Percentiles rank a stretch among this genome's conserved stretches.
These are phyloP conservation scores for Mesaphorura yosii DNA, from an alignment of 1,140 invertebrate genomes.

Conservation along the genomic window DNA sequence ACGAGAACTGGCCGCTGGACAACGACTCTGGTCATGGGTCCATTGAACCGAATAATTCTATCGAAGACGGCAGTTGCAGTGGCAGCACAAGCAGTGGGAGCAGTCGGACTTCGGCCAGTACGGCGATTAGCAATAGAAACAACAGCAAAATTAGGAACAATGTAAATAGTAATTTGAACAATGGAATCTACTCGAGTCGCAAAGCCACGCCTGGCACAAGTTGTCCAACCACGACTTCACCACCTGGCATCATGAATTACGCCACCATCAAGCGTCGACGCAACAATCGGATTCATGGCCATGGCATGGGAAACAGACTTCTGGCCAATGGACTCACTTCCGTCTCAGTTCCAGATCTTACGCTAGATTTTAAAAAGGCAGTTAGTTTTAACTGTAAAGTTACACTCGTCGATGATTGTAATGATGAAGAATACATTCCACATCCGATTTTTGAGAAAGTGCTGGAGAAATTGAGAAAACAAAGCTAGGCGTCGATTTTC, in stretches of 20 bases:
- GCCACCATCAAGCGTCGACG: conserved; percentile 13
- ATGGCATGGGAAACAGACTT: not conserved
- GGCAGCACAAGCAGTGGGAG: too few relatives aligned
- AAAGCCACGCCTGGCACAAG: too few relatives aligned
- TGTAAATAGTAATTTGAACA: too few relatives aligned
- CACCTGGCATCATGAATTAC: too few relatives aligned
- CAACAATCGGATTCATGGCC: too few relatives aligned
- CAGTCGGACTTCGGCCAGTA: too few relatives aligned
- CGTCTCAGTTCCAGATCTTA: conserved; percentile 9
- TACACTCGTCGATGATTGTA: conserved; percentile 24
- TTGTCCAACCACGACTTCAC: too few relatives aligned
- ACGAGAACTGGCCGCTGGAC: conserved; percentile 31
- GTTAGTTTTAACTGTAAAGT: conserved; percentile 31
- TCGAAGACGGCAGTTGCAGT: not conserved
- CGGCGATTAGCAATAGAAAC: too few relatives aligned
- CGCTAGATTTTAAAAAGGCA: conserved; percentile 12
- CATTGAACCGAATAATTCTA: conserved; percentile 5
- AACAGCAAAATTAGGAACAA: too few relatives aligned
- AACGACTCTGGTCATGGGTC: conserved; percentile 26
- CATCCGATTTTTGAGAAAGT: conserved; percentile 28
- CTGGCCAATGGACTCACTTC: too few relatives aligned
- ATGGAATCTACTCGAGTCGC: too few relatives aligned
- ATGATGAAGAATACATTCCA: conserved; percentile 29
- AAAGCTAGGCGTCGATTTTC: too few relatives aligned
- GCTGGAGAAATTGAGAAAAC: conserved; percentile 23